Evolutionary conservation across 2,888 invertebrate genomes (phyloP), one percentile per base, ranked within the genome.

Genomic region (Idaea aversata): DNA sequence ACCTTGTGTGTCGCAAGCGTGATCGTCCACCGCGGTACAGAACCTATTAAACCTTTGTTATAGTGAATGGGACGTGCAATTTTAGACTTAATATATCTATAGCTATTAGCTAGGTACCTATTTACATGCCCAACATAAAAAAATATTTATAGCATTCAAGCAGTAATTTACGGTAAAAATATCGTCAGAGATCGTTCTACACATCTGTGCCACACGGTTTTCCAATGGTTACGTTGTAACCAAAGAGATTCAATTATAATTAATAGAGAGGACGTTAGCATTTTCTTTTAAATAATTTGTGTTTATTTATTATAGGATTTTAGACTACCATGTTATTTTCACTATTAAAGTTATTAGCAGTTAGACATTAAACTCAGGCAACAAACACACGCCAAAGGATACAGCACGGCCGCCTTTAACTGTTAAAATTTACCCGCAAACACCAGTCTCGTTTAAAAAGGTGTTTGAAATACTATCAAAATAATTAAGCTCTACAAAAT

Each of bases 101-200:
- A 25, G 25, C 25, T 25, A 1, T n/a, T n/a, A n/a, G n/a, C n/a
- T n/a, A n/a, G n/a, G 75, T 84, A 84, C 87, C 87, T 87, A 88
- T 88, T 47, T 47, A 47, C 47, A 47, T 47, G 7, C 13, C 47
- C 13, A 47, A 87, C 86, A 88, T 87, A 88, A 88, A 88, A 88
- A 87, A 86, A 87, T 88, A 88, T 88, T 88, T 85, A 86, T 85
- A 78, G 74, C 75, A 79, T 81, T 77, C 78, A 80, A 77, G 83
- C 88, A 90, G 91, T 90, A 90, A 92, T 92, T 91, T 91, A 91
- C 91, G 90, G 90, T 91, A 90, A 89, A 91, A 92, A 90, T 92
- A 89, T 91, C 90, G 84, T 77, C 71, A 7, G 78, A 75, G 82
- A 83, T 83, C 87, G 86, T 91, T 91, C 80, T 81, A 83, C 86